phyloP scores from a whole-genome alignment of 1,140 invertebrate genomes.

The Mylabris phalerata region DNA sequence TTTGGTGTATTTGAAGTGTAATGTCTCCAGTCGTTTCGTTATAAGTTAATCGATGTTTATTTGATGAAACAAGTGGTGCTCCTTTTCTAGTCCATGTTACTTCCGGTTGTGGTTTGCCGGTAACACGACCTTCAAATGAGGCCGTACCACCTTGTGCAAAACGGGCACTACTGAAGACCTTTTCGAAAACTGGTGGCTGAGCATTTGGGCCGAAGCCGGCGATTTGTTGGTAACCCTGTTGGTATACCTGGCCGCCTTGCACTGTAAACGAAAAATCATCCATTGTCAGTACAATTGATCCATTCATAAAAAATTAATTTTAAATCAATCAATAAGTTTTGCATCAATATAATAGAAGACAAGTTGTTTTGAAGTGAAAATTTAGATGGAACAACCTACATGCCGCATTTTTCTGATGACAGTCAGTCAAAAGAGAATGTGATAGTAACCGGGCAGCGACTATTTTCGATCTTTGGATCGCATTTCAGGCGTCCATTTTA shows the following conservation, averaged over 20 bases:
- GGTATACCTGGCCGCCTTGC: constrained; percentile 45
- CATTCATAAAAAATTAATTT: not conserved
- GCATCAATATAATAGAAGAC: not conserved
- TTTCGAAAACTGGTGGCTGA: constrained; percentile 85
- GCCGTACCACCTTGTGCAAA: constrained; percentile 91
- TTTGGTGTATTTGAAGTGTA: constrained; percentile 79
- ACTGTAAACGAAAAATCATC: constrained; percentile 42
- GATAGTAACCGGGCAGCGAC: constrained; percentile 21
- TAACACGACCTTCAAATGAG: constrained; percentile 83
- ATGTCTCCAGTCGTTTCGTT: constrained; percentile 81
- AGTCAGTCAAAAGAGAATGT: constrained; percentile 1
- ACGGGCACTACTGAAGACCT: constrained; percentile 87
- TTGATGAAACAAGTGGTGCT: constrained; percentile 68
- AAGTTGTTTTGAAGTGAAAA: not conserved
- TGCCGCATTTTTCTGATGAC: constrained; percentile 20
- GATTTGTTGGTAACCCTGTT: constrained; percentile 50
- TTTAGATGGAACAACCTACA: constrained; percentile 8
- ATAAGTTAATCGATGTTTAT: constrained; percentile 81
- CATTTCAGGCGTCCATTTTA: constrained; percentile 56
- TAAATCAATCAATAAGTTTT: not conserved
- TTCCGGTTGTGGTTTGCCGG: constrained; percentile 86
- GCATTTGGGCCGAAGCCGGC: constrained; percentile 48
- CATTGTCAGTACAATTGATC: not conserved
- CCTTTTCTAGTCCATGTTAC: constrained; percentile 93
- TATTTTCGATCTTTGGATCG: constrained; percentile 43